Conservation (phyloP, 2,797 vertebrate genomes). For the Acipenser ruthenus region DNA sequence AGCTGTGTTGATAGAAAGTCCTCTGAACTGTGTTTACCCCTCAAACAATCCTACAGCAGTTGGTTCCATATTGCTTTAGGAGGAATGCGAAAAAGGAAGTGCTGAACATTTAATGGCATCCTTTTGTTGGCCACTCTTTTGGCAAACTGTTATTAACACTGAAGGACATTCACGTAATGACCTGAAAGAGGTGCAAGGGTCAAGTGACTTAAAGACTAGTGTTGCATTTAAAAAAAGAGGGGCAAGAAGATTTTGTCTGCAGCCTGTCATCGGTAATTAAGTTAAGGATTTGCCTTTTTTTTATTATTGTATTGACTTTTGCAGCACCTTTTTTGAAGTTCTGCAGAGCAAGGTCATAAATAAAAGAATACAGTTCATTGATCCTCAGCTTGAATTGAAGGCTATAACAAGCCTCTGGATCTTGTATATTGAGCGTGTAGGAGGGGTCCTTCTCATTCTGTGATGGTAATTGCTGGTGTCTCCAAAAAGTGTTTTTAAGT, state of each 20-base stretch:
- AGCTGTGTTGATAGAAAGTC: constrained; percentile 24
- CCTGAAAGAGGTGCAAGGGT: neutral
- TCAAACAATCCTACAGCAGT: too few relatives aligned
- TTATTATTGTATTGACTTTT: too few relatives aligned
- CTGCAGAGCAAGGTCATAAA: neutral
- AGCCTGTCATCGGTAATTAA: too few relatives aligned
- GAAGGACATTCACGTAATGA: neutral
- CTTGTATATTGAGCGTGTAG: too few relatives aligned
- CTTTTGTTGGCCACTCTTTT: neutral
- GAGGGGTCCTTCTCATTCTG: too few relatives aligned
- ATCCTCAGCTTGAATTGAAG: neutral
- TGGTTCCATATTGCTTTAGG: neutral
- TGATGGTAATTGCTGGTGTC: too few relatives aligned
- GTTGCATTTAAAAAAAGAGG: too few relatives aligned
- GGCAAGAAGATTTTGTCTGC: too few relatives aligned
- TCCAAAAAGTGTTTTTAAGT: too few relatives aligned
- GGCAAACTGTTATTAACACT: neutral
- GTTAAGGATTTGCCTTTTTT: too few relatives aligned
- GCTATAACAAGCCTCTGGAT: too few relatives aligned
- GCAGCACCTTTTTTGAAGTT: neutral
- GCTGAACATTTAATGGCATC: neutral
- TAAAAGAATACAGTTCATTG: neutral
- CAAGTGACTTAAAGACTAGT: neutral
- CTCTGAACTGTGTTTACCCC: too few relatives aligned
- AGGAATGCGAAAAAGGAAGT: neutral